Evolutionary conservation across 2,797 vertebrate species (phyloP).

Genomic region (Anabas testudineus): DNA sequence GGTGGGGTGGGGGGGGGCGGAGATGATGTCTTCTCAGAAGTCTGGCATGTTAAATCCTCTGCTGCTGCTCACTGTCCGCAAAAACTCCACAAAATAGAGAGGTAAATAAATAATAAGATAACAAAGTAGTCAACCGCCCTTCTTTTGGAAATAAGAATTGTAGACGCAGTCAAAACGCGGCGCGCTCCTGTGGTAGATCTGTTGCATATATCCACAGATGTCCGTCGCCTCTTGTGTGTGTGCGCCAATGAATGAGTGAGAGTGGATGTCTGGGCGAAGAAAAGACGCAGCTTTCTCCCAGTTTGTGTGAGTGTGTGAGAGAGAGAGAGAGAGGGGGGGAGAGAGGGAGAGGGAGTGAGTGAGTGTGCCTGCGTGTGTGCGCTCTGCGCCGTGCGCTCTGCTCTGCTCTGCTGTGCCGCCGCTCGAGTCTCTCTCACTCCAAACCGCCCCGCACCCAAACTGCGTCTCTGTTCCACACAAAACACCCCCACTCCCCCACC

Average conservation of each 20-base stretch:
- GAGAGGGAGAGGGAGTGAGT: slow-evolving; percentile 1
- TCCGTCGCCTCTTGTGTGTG: slow-evolving; percentile 49
- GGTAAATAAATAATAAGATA: slow-evolving; percentile 37
- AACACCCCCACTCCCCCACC: slow-evolving; percentile 17
- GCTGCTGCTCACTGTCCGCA: slow-evolving; percentile 13
- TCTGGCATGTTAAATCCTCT: slow-evolving; percentile 75
- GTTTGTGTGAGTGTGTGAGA: slow-evolving; percentile 31
- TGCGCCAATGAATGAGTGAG: slow-evolving; percentile 56
- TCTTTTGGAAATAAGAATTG: neutral
- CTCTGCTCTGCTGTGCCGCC: slow-evolving; percentile 52
- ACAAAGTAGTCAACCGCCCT: neutral
- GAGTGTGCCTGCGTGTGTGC: slow-evolving; percentile 31
- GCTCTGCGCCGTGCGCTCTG: slow-evolving; percentile 43
- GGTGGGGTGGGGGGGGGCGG: neutral
- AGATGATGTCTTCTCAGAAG: slow-evolving; percentile 57
- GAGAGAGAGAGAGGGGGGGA: slow-evolving; percentile 1
- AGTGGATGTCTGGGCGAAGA: slow-evolving; percentile 58
- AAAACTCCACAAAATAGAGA: slow-evolving; percentile 32
- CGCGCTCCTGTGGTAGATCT: slow-evolving; percentile 48
- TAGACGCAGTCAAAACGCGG: neutral
- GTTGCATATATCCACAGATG: slow-evolving; percentile 65
- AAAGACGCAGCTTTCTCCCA: slow-evolving; percentile 76
- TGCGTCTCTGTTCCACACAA: slow-evolving; percentile 59
- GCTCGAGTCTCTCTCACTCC: slow-evolving; percentile 67
- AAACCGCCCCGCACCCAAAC: slow-evolving; percentile 80